Conservation (phyloP, 2,113 vertebrate genomes). For the Hippocampus abdominalis region DNA sequence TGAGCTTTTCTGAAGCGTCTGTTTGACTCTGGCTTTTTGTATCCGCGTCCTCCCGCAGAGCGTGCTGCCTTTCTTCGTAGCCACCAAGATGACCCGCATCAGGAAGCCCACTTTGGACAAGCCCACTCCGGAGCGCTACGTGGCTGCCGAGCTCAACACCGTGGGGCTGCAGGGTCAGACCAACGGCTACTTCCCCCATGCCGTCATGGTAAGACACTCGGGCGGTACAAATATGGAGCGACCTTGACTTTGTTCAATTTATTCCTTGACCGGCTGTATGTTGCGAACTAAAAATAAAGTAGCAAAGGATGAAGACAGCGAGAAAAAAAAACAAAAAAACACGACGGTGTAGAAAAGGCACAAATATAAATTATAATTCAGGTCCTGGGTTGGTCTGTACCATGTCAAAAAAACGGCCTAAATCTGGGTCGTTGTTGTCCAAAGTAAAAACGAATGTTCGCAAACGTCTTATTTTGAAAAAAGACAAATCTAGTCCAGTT, state of each 20-base stretch:
- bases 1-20: background rate
- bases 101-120: conserved; percentile 79
- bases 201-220: conserved; percentile 75
- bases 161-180: conserved; percentile 83
- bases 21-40: background rate
- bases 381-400: too few relatives aligned
- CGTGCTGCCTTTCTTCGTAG: conserved; percentile 85
- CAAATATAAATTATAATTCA: too few relatives aligned
- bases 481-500: too few relatives aligned
- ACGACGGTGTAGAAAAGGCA: too few relatives aligned
- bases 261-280: background rate
- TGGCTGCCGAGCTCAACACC: conserved; percentile 82
- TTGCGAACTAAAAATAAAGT: too few relatives aligned
- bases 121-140: conserved; percentile 82
- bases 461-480: too few relatives aligned
- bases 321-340: too few relatives aligned
- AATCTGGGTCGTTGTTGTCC: too few relatives aligned
- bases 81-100: conserved; percentile 87
- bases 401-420: too few relatives aligned
- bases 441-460: too few relatives aligned
- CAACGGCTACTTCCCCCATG: conserved; percentile 84
- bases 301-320: too few relatives aligned
- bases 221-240: background rate
- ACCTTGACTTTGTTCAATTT: background rate
- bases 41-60: conserved; percentile 67